Evolutionary conservation across 2,113 vertebrate species (phyloP), one percentile per base, ranked within the genome.

Genomic region (Ceyx melanurus): DNA sequence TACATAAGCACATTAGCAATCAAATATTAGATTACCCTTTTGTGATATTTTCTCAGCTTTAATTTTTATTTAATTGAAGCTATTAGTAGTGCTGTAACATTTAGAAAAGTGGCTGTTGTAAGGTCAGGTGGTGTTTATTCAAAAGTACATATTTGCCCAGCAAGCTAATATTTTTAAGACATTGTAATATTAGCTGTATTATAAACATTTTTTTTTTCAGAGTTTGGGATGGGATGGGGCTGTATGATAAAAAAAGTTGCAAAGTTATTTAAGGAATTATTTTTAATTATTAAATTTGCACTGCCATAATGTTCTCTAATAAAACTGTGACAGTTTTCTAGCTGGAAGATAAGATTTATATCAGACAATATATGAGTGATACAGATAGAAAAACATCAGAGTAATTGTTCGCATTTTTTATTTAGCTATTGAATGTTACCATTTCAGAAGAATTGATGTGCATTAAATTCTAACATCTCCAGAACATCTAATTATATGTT

Each of bases 61-160:
- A 98, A 97, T 97, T 98, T 98, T 96, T 97, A 97, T 98, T 98
- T 98, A 98, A 98, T 98, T 98, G 95, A 98, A 97, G 97, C 95
- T 96, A 95, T 96, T 96, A 95, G 95, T 82, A 96, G 37, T 77
- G 76, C 92, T 88, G 93, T 98, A 98, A 98, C 97, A 98, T 98
- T 98, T 98, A 97, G 91, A 97, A 95, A 86, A 92, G 89, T 92
- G 89, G 61, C 70, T 96, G 65, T 84, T 86, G 82, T 94, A 97
- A 97, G 95, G 90, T 95, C 90, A 97, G 33, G n/a, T 20, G 54
- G 53, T 96, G 86, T 94, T 78, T 95, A 85, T 96, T 87, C 89
- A 84, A 93, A 96, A 97, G 95, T 94, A 96, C 95, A 96, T 97
- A 97, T 97, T 98, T 97, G 96, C 94, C 86, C 88, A 97, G 79